Base-by-base conservation (phyloP, 2,888 invertebrate species). In the Tachina grossa region DNA sequence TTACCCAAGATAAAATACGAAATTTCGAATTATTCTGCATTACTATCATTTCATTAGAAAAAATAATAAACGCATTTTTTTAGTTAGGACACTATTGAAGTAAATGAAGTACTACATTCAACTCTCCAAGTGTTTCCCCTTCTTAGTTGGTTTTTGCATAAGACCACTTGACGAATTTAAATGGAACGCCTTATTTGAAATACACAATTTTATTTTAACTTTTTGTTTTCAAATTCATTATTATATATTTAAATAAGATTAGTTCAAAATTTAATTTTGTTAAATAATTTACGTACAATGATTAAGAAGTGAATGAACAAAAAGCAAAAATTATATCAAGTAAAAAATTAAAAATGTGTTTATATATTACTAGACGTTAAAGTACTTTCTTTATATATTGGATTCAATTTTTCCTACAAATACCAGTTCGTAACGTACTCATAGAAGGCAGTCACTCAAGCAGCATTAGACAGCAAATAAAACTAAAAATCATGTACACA, bases 181-280 rank as follows among this genome's bases (percentile, higher is more conserved):
- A 49, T n/a, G 9, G 13, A 19, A 45, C 9, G 19, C 9, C 9
- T 65, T 43, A 41, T 63, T 74, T 59, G 57, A 80, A 75, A 53
- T 76, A 69, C 69, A 82, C 69, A 76, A 76, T 75, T 77, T 76
- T 84, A 74, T 82, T 85, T 49, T 71, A 65, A 65, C 72, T 83
- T 76, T 82, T 19, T 45, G 16, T 53, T 72, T 55, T 72, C 22
- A 68, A 68, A 69, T 76, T 69, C 51, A 59, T 55, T 45, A 55
- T 45, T 68, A 63, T 78, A 66, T 61, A 41, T 74, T 74, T 53
- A 69, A 83, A 74, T 78, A 65, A 53, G 63, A 14, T 57, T 83
- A 59, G 61, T n/a, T 76, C 47, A 61, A 72, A 63, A 65, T 55
- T 55, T 22, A 71, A 71, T 75, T 84, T 79, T 11, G 59, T 78